A percentile compares a stretch with the other conserved stretches of the same genome.
Conservation (phyloP, 1,140 invertebrate genomes). For the Samia ricini region DNA sequence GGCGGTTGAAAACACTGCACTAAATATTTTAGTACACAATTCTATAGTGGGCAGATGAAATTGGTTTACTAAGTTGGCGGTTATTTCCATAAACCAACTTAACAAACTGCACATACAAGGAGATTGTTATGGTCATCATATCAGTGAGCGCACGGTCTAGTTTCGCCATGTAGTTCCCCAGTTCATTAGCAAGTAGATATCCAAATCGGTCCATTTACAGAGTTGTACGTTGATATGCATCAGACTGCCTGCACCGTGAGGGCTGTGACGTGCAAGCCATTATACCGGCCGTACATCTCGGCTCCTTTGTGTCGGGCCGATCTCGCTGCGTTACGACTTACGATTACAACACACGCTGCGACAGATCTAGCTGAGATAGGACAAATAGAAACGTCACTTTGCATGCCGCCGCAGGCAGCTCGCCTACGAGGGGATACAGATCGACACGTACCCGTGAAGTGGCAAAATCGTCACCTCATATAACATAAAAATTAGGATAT, state of each 20-base stretch:
- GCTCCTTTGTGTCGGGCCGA: conserved; percentile 64
- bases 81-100: conserved; percentile 43
- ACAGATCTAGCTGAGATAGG: conserved; percentile 67
- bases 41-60: background rate
- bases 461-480: conserved; percentile 39
- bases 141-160: conserved; percentile 56
- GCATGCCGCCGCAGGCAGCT: conserved; percentile 50
- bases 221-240: conserved; percentile 68
- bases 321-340: conserved; percentile 61
- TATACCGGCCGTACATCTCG: conserved; percentile 63
- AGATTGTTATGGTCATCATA: conserved; percentile 45
- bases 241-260: conserved; percentile 51
- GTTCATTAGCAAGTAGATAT: conserved; percentile 74
- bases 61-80: conserved; percentile 3
- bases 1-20: background rate
- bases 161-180: conserved; percentile 48
- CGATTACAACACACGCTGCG: conserved; percentile 61
- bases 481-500: conserved; percentile 4
- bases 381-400: conserved; percentile 73
- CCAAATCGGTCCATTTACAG: conserved; percentile 69
- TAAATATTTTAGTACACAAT: background rate
- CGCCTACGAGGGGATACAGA: conserved; percentile 39
- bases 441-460: conserved; percentile 41
- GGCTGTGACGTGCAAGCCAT: conserved; percentile 60
- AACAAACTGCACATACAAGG: conserved; percentile 45